These are phyloP conservation scores for Cuculus canorus DNA, from an alignment of 2,797 vertebrate genomes.

Conservation along the genomic window DNA sequence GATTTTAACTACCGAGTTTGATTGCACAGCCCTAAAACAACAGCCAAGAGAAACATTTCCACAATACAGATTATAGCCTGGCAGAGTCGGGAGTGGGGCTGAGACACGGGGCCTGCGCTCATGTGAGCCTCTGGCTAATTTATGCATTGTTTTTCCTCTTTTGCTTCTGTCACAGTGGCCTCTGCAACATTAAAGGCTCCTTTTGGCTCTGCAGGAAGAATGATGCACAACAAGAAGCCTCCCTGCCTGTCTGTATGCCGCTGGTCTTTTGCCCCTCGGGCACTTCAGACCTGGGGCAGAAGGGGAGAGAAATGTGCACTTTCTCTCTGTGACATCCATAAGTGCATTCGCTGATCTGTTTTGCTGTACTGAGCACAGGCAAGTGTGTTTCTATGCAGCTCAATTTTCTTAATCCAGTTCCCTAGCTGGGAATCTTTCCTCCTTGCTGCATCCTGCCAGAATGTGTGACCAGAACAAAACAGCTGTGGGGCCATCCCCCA, in stretches of 20 bases:
- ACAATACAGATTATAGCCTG: rapidly evolving
- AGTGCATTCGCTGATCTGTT: background rate
- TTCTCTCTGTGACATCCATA: background rate
- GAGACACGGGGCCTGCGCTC: background rate
- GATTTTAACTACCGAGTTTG: slow-evolving; percentile 12
- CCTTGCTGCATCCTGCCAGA: rapidly evolving
- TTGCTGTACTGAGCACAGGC: background rate
- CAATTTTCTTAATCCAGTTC: background rate
- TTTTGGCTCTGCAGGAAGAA: background rate
- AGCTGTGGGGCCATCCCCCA: background rate
- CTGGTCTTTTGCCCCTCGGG: background rate
- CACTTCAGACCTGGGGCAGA: background rate
- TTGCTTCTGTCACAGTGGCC: background rate
- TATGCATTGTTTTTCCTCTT: background rate
- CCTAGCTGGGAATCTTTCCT: background rate
- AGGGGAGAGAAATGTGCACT: background rate
- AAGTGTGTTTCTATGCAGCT: background rate
- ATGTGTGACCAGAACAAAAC: background rate
- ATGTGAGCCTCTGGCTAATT: background rate
- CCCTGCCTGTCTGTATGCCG: background rate
- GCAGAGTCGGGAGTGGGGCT: background rate
- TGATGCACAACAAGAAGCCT: background rate
- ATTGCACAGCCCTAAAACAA: background rate
- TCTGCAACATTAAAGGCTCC: background rate
- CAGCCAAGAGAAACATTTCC: slow-evolving; percentile 28